Conservation (phyloP, 2,113 vertebrate genomes). For the Desmodus rotundus region DNA sequence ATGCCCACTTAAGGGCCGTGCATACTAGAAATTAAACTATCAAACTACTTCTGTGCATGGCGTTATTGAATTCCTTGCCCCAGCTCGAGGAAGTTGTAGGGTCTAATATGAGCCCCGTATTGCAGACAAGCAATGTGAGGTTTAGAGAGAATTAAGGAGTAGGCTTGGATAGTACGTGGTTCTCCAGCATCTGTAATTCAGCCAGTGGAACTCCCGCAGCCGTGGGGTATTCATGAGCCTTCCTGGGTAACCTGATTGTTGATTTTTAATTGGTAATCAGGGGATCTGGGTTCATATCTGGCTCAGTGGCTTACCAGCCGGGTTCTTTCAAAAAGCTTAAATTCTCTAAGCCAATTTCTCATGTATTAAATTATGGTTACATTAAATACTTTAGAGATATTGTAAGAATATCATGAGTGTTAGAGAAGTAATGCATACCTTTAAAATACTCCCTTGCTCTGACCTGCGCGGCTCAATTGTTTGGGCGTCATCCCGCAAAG, state of each 20-base stretch:
- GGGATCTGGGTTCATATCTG: background rate
- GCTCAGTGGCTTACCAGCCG: background rate
- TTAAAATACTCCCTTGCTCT: background rate
- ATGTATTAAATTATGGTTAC: background rate
- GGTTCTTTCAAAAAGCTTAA: background rate
- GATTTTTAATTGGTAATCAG: background rate
- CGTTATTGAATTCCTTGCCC: constrained; percentile 16
- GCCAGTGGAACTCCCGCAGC: background rate
- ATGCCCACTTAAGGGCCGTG: background rate
- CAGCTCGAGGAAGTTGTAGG: background rate
- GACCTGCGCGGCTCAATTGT: no score
- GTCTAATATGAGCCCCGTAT: background rate
- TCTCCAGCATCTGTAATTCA: background rate
- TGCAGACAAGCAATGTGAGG: background rate
- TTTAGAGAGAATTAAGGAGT: background rate
- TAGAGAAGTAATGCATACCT: background rate
- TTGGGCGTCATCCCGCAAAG: no score
- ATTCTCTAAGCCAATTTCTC: background rate
- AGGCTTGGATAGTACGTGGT: background rate
- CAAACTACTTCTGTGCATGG: background rate
- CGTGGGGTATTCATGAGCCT: background rate
- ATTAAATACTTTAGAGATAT: background rate
- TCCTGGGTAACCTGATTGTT: background rate
- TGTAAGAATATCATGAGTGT: background rate
- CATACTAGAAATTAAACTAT: constrained; percentile 32